Evolutionary conservation across 2,113 vertebrate species (phyloP).

Genomic region (Podiceps cristatus): DNA sequence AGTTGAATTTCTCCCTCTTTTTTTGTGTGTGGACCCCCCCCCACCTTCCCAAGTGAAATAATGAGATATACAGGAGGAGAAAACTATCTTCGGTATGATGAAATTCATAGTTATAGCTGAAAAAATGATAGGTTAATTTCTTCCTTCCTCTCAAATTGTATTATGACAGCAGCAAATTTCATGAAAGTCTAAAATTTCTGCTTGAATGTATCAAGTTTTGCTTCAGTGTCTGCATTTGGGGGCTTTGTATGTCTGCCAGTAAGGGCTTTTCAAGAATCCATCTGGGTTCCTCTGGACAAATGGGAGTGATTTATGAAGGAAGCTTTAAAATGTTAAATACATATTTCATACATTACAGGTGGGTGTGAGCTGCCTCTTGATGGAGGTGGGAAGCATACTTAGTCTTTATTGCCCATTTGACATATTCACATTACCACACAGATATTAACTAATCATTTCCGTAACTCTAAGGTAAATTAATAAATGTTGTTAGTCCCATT

Average conservation of each 20-base stretch:
- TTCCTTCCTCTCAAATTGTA: not conserved
- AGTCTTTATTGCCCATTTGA: constrained; percentile 64
- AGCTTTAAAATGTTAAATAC: constrained; percentile 56
- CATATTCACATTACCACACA: constrained; percentile 8
- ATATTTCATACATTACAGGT: constrained; percentile 44
- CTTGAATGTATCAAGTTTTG: not conserved
- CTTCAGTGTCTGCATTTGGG: not conserved
- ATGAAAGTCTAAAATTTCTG: not conserved
- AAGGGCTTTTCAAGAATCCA: not conserved
- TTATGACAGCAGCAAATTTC: not conserved
- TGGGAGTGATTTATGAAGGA: constrained; percentile 47
- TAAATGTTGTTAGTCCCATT: constrained; percentile 28
- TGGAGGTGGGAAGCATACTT: constrained; percentile 55
- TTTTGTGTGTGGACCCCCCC: rapidly evolving
- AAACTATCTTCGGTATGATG: not conserved
- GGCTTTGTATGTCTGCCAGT: not conserved
- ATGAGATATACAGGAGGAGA: not conserved
- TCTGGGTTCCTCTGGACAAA: constrained; percentile 30
- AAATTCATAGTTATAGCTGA: not conserved
- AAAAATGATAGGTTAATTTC: not conserved
- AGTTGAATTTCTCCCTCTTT: not conserved
- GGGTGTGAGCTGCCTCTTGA: constrained; percentile 40
- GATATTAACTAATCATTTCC: constrained; percentile 45
- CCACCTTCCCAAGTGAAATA: not conserved
- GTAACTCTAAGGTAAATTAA: constrained; percentile 56